A percentile compares a stretch with the other conserved stretches of the same genome.
Conservation (phyloP, 1,140 invertebrate species). For the Sinella curviseta region DNA sequence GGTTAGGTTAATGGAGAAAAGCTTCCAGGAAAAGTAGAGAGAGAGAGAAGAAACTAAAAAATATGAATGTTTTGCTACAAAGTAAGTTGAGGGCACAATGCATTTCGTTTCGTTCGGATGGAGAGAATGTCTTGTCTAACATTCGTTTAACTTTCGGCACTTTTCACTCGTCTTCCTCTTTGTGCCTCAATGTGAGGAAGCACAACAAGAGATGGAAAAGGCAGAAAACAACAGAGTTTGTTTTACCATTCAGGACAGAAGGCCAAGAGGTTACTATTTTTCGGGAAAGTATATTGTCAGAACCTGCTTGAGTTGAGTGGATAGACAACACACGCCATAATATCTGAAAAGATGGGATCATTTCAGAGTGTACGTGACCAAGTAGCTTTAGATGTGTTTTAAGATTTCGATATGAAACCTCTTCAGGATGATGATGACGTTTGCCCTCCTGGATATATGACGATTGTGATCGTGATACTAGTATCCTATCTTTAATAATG, state of each 20-base stretch:
- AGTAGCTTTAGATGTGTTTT: conserved; percentile 1
- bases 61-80: not conserved
- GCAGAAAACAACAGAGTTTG: not conserved
- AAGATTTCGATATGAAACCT: not conserved
- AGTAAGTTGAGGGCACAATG: no score
- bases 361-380: conserved; percentile 5
- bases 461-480: not conserved
- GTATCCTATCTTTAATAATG: not conserved
- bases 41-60: not conserved
- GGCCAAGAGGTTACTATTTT: not conserved
- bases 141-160: conserved; percentile 8
- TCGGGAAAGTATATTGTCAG: not conserved
- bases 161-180: not conserved
- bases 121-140: no score
- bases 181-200: not conserved
- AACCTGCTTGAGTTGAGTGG: not conserved
- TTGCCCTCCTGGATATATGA: not conserved
- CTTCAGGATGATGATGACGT: not conserved
- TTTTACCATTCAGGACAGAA: conserved; percentile 3
- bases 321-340: not conserved
- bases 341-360: conserved; percentile 6
- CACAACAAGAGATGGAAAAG: not conserved
- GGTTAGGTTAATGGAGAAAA: conserved; percentile 11
- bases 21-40: not conserved
- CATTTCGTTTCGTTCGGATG: no score